Evolutionary conservation across 2,888 invertebrate genomes (phyloP), one percentile per base, ranked within the genome.

Genomic region (Dorcus parallelipipedus): DNA sequence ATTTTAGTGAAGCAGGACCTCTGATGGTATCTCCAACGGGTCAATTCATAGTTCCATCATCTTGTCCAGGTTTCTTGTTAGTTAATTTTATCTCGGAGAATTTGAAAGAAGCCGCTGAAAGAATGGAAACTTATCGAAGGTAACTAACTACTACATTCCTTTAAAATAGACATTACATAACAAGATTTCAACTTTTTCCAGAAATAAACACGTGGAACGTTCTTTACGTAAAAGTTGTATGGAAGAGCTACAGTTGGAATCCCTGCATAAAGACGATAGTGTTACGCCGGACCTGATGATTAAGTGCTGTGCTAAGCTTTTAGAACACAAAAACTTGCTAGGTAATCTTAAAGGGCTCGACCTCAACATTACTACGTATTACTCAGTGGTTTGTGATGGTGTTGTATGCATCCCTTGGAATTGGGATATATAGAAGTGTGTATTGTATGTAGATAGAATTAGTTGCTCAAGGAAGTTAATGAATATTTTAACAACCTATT

Each of bases 361-460:
- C 68, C 78, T 97, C 3, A 88, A 88, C 74, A 87, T 96, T 54
- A 91, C 95, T 0, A 93, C 93, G 74, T 96, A 95, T 78, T 96
- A 95, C 75, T 93, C 95, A 0, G 90, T 97, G 49, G 82, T 95
- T 73, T 88, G 89, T 0, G 95, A 96, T 77, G 97, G 97, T 1
- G 89, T 91, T 56, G 83, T 95, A 54, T 95, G 95, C 74, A 89
- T 96, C 75, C 96, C 96, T 14, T 96, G 95, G 95, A 90, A 96
- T 78, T 96, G 91, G 83, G 86, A 86, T 74, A 80, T 83, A 62
- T 81, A 69, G 76, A 14, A 14, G 14, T 14, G 14, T 14, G 14
- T 14, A 14, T 1, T 61, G 48, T 26, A 26, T 61, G 48, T 26
- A 26, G 5, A 26, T 26, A 26, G 26, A 5, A 26, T 5, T 26